These are phyloP conservation scores for Pseudococcus viburni DNA, from an alignment of 2,888 invertebrate genomes.

Conservation along the genomic window DNA sequence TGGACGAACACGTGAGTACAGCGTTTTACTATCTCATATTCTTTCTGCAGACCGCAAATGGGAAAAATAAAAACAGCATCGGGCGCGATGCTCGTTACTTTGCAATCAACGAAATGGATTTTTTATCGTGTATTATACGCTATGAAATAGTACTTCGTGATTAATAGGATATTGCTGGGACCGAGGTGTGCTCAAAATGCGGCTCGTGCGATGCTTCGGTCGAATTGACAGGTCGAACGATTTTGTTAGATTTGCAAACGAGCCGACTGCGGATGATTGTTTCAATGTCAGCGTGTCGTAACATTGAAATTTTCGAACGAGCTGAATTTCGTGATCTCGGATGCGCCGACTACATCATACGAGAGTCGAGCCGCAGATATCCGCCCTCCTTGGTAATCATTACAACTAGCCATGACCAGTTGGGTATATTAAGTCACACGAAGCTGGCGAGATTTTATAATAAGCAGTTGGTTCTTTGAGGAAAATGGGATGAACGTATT, in stretches of 20 bases:
- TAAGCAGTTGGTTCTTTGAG: neutral
- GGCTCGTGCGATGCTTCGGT: neutral
- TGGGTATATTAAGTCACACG: conserved; percentile 47
- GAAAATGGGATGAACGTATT: neutral
- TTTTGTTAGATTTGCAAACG: conserved; percentile 36
- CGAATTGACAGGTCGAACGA: conserved; percentile 24
- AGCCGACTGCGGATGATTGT: conserved; percentile 2
- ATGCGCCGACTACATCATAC: neutral
- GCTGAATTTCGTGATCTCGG: conserved; percentile 24
- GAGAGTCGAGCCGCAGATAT: neutral
- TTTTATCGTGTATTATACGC: conserved; percentile 18
- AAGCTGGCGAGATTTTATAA: conserved; percentile 25
- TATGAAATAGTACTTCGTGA: conserved; percentile 23
- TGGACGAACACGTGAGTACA: conserved; percentile 96
- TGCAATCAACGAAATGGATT: conserved; percentile 20
- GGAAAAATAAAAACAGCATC: neutral
- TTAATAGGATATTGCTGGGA: neutral
- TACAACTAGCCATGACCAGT: conserved; percentile 41
- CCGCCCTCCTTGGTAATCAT: neutral
- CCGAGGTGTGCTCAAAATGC: conserved; percentile 29
- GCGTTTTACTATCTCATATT: neutral
- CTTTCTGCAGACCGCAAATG: neutral
- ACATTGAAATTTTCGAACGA: neutral
- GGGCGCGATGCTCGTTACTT: neutral
- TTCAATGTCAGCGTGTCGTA: conserved; percentile 47